phyloP scores from a whole-genome alignment of 2,888 invertebrate genomes.

The Orthosia incerta region DNA sequence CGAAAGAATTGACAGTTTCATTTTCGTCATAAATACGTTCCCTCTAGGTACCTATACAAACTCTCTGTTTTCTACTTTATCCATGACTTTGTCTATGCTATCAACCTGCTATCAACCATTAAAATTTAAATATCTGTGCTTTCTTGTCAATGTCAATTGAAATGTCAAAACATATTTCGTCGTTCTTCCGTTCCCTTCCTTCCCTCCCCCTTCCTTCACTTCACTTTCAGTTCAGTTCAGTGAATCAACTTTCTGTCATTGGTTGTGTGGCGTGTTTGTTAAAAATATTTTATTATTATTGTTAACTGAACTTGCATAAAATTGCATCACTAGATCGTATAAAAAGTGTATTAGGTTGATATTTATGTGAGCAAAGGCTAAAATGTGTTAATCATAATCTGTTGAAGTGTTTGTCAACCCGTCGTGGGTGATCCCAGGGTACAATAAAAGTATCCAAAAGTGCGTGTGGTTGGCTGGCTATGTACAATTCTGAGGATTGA shows the following conservation, averaged over 20 bases:
- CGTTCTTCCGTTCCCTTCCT: conserved; percentile 19
- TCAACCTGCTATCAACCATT: too few species aligned
- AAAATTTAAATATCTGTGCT: too few species aligned
- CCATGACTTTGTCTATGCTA: too few species aligned
- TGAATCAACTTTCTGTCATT: conserved; percentile 32
- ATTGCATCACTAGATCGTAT: conserved; percentile 18
- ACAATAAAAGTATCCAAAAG: conserved; percentile 69
- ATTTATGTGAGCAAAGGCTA: conserved; percentile 28
- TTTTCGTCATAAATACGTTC: too few species aligned
- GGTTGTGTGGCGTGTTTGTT: conserved; percentile 43
- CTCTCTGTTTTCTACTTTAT: too few species aligned
- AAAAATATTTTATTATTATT: conserved; percentile 47
- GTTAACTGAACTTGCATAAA: conserved; percentile 30
- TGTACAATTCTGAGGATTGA: conserved; percentile 51
- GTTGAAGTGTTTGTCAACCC: conserved; percentile 65
- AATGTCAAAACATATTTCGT: conserved; percentile 20
- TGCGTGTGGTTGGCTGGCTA: conserved; percentile 63
- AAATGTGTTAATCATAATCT: conserved; percentile 50
- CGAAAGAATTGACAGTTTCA: too few species aligned
- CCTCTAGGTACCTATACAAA: too few species aligned
- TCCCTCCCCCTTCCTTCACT: conserved; percentile 10
- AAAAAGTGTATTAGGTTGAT: conserved; percentile 27
- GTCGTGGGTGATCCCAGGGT: conserved; percentile 72
- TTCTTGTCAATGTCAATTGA: conserved; percentile 21
- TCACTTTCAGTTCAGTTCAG: conserved; percentile 30